Evolutionary conservation across 2,113 vertebrate species (phyloP).

Genomic region (Dipodomys merriami): DNA sequence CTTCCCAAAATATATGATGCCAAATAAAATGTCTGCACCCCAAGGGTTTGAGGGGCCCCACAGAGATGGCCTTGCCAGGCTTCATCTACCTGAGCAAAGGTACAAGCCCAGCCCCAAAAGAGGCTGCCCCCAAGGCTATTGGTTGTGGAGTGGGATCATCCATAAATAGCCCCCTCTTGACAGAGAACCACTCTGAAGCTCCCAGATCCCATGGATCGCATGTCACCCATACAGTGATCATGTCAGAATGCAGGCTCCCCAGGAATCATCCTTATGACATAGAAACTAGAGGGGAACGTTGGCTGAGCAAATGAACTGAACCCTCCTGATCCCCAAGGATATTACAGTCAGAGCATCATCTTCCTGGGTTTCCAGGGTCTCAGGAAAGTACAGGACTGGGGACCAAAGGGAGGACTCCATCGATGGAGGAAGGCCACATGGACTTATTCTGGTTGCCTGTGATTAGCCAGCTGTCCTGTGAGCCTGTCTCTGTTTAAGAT

Average conservation of each 20-base stretch:
- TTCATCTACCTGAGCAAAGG: background rate
- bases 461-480: background rate
- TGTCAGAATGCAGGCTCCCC: background rate
- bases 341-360: background rate
- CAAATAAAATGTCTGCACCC: too few relatives aligned
- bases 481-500: background rate
- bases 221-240: background rate
- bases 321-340: background rate
- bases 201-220: rapidly evolving
- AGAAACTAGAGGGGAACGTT: background rate
- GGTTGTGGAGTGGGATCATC: background rate
- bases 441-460: background rate
- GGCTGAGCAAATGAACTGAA: background rate
- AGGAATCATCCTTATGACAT: rapidly evolving
- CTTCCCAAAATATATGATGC: background rate
- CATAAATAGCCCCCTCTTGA: rapidly evolving
- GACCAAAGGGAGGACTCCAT: rapidly evolving
- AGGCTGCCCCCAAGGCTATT: background rate
- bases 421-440: background rate
- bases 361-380: background rate
- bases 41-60: background rate
- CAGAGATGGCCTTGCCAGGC: background rate
- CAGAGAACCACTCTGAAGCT: background rate
- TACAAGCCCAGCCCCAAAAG: background rate
- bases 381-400: background rate